phyloP scores from a whole-genome alignment of 1,140 invertebrate genomes.

The Asobara japonica region DNA sequence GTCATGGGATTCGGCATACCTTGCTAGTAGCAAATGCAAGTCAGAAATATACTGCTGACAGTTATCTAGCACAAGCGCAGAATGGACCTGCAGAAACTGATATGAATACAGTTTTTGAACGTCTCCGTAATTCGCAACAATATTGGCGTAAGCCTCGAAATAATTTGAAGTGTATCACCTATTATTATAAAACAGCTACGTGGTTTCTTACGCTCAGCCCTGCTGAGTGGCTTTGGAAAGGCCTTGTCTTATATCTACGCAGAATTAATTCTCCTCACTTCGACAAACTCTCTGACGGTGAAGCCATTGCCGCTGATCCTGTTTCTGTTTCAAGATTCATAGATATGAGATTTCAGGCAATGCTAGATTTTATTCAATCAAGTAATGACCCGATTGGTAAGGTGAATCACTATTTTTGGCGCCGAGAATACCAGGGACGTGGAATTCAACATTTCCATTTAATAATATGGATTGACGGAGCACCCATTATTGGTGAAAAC shows the following conservation, averaged over 20 bases:
- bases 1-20: constrained; percentile 39
- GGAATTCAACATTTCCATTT: neutral
- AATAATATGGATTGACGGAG: neutral
- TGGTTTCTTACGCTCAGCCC: constrained; percentile 59
- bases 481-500: neutral
- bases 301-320: constrained; percentile 40
- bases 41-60: neutral
- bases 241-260: constrained; percentile 48
- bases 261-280: constrained; percentile 38
- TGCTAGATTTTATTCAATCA: constrained; percentile 45
- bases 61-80: neutral
- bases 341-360: constrained; percentile 46
- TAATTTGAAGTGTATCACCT: constrained; percentile 34
- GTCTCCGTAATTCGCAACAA: neutral
- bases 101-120: neutral
- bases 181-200: constrained; percentile 52
- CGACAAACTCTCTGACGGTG: constrained; percentile 28
- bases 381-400: constrained; percentile 41
- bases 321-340: constrained; percentile 45
- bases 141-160: neutral
- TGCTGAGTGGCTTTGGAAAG: constrained; percentile 51
- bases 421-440: neutral
- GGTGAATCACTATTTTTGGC: constrained; percentile 32
- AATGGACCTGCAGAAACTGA: neutral
- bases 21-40: constrained; percentile 28